phyloP scores from a whole-genome alignment of 1,140 invertebrate species.

The Drosophila pruinosa region DNA sequence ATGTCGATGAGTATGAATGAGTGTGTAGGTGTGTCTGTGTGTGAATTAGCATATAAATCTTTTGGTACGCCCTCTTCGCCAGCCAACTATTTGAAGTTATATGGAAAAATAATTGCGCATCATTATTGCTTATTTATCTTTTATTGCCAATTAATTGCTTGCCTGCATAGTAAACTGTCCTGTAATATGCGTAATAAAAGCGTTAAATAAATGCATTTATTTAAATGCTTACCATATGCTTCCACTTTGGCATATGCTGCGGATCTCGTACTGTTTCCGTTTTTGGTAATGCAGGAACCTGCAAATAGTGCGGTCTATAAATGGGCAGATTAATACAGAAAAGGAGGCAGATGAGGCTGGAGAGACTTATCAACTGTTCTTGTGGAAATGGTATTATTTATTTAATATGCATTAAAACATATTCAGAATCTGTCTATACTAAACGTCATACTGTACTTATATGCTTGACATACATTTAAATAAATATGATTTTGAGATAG shows the following conservation, averaged over 20 bases:
- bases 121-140: slow-evolving; percentile 67
- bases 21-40: slow-evolving; percentile 5
- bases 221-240: slow-evolving; percentile 50
- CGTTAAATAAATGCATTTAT: slow-evolving; percentile 66
- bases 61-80: slow-evolving; percentile 13
- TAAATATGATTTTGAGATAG: background rate
- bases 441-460: too few species aligned
- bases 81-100: background rate
- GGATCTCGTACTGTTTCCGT: slow-evolving; percentile 51
- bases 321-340: background rate
- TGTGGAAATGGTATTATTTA: background rate
- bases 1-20: too few species aligned
- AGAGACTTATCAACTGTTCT: too few species aligned
- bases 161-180: background rate
- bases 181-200: slow-evolving; percentile 21
- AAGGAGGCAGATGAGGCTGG: background rate
- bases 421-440: background rate
- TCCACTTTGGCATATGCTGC: slow-evolving; percentile 41
- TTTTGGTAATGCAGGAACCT: slow-evolving; percentile 43
- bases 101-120: slow-evolving; percentile 49
- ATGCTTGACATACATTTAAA: background rate
- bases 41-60: slow-evolving; percentile 50
- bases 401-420: background rate
- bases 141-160: slow-evolving; percentile 66
- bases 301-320: slow-evolving; percentile 39